phyloP scores from a whole-genome alignment of 2,113 vertebrate species.

The Etheostoma cragini region DNA sequence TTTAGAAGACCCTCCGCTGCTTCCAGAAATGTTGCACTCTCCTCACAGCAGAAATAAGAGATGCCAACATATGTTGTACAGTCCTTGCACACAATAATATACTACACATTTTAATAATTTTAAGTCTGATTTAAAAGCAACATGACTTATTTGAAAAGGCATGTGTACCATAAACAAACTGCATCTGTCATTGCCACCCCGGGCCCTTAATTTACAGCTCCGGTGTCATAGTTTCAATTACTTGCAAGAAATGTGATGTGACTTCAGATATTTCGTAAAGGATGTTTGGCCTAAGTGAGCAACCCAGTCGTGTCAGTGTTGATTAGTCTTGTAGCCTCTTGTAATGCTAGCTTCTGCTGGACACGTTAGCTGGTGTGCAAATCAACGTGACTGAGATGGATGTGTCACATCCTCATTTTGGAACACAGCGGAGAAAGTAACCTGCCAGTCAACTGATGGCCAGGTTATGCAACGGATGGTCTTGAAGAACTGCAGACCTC shows the following conservation, averaged over 20 bases:
- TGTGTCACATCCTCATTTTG: constrained; percentile 18
- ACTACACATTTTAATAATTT: neutral
- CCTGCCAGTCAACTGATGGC: neutral
- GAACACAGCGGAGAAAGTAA: constrained; percentile 3
- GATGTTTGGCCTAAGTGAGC: constrained; percentile 24
- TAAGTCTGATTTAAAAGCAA: neutral
- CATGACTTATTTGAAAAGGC: neutral
- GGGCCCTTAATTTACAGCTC: constrained; percentile 6
- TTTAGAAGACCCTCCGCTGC: neutral
- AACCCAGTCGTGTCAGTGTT: constrained; percentile 33
- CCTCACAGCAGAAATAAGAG: neutral
- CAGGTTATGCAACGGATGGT: neutral
- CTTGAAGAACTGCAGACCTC: neutral
- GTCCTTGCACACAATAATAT: too few species aligned
- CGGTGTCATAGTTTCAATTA: constrained; percentile 26
- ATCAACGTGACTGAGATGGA: constrained; percentile 43
- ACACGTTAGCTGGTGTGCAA: constrained; percentile 17
- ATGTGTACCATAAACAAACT: neutral
- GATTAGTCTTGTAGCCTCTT: constrained; percentile 29
- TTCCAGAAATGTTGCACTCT: neutral
- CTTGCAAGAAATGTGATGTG: constrained; percentile 23
- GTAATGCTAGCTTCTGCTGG: constrained; percentile 17
- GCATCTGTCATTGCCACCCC: neutral
- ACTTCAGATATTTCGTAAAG: constrained; percentile 21
- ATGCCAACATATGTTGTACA: too few species aligned